Evolutionary conservation across 1,140 invertebrate genomes (phyloP).

Genomic region (Caenorhabditis remanei): DNA sequence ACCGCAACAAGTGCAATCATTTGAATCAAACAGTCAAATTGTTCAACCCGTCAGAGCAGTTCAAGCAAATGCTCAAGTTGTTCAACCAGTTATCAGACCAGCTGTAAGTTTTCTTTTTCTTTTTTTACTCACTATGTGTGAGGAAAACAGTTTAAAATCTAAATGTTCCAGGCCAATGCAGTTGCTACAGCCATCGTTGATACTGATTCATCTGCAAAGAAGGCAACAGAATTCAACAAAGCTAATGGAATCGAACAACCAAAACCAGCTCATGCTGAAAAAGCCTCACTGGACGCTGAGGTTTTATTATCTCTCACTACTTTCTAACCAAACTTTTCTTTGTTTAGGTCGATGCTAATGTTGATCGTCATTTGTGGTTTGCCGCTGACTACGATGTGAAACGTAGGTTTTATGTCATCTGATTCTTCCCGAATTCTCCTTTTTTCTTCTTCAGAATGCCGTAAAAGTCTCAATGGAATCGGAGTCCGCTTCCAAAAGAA

Average conservation of each 20-base stretch:
- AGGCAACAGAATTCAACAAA: constrained; percentile 23
- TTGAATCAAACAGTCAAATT: constrained; percentile 33
- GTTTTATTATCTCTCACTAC: neutral
- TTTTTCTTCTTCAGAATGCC: constrained; percentile 57
- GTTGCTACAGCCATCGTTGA: constrained; percentile 25
- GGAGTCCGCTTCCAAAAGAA: constrained; percentile 58
- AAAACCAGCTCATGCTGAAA: constrained; percentile 22
- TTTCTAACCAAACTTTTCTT: neutral
- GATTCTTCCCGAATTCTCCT: neutral
- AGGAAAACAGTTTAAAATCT: neutral
- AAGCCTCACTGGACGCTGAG: constrained; percentile 37
- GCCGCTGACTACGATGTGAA: constrained; percentile 40
- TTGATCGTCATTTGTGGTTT: constrained; percentile 45
- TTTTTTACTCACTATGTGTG: too few relatives aligned
- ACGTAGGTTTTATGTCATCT: neutral
- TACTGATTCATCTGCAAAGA: constrained; percentile 16
- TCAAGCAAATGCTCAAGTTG: constrained; percentile 29
- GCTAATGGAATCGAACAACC: constrained; percentile 8
- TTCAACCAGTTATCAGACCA: constrained; percentile 6
- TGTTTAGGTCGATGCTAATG: constrained; percentile 10
- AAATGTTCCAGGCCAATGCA: neutral
- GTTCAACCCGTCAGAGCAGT: constrained; percentile 51
- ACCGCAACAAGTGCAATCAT: constrained; percentile 36
- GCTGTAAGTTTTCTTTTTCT: neutral
- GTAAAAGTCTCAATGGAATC: constrained; percentile 47